Evolutionary conservation across 2,113 vertebrate species (phyloP), one percentile per base, ranked within the genome.

Genomic region (Alectura lathami): DNA sequence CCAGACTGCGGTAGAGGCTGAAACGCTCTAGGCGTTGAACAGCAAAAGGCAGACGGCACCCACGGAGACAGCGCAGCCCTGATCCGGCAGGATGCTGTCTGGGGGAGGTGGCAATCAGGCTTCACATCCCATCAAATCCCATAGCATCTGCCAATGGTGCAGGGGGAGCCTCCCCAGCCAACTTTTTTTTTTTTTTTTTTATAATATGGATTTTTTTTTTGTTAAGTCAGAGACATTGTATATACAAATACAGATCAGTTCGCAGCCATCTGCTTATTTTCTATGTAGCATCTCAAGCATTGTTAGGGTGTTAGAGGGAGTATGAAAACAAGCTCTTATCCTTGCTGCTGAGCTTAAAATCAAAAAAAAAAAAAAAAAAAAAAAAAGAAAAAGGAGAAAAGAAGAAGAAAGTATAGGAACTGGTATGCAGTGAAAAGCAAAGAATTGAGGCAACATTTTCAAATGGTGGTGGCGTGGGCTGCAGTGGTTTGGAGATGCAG

Each of bases 1-100:
- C 84, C 87, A 97, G 96, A 94, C 96, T 85, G 63, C 72, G 91
- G 75, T 68, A 53, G 60, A 93, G 72, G 82, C 91, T 85, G 88
- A 82, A 91, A 91, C 63, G 43, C 78, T 92, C 57, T 78, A 73
- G 43, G 17, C 20, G 73, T 50, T 83, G 84, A 87, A 76, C 34
- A 89, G 74, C 18, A 57, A 86, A 84, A 88, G 59, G 69, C 79
- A 96, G 90, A 73, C 2, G 0, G 80, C 91, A 87, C 87, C 84
- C 91, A 74, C 40, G 1, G 81, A 84, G 67, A 56, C 14, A 81
- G 45, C n/a, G 56, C 29, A 94, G 43, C 75, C 47, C 59, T 36
- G 50, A 86, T 72, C 70, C 91, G 83, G 85, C 80, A 93, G 76
- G 81, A 76, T 83, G 82, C 80, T 74, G 29, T 26, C 45, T 64